Conservation (phyloP, 37 sponge, comb jelly and placozoan genomes). For the Aphrocallistes beatrix region DNA sequence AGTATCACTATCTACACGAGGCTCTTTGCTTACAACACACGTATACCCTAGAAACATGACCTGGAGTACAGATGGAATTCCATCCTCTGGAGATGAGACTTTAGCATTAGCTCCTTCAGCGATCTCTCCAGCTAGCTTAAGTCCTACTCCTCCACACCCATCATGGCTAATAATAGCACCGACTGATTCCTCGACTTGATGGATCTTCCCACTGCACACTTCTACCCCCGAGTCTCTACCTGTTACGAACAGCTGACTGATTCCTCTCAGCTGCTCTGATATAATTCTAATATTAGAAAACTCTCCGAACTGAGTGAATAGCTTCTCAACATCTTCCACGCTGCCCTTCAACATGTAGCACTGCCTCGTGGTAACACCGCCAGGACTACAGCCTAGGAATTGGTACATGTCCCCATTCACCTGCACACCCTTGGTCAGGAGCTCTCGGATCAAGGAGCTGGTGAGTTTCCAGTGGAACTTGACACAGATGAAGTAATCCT, state of each 20-base stretch:
- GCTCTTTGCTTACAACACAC: constrained; percentile 39
- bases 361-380: constrained; percentile 37
- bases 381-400: constrained; percentile 55
- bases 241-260: constrained; percentile 54
- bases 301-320: constrained; percentile 31
- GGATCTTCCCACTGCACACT: constrained; percentile 21
- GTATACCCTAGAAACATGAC: constrained; percentile 60
- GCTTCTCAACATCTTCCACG: background rate
- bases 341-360: constrained; percentile 49
- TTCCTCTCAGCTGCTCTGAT: constrained; percentile 40
- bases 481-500: constrained; percentile 15
- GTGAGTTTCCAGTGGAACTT: constrained; percentile 28
- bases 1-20: background rate
- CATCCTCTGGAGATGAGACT: constrained; percentile 17
- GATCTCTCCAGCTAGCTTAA: constrained; percentile 27
- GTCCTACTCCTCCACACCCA: constrained; percentile 58
- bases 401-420: constrained; percentile 38
- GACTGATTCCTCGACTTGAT: constrained; percentile 23
- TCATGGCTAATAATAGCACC: constrained; percentile 54
- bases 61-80: constrained; percentile 57
- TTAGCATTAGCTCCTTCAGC: background rate
- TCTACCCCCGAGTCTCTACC: constrained; percentile 26
- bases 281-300: constrained; percentile 29
- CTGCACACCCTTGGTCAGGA: constrained; percentile 21
- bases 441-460: background rate